Percentiles rank a stretch among this genome's conserved stretches.
Evolutionary conservation across 1,140 invertebrate genomes (phyloP).

Genomic region (Saccostrea glomerata): DNA sequence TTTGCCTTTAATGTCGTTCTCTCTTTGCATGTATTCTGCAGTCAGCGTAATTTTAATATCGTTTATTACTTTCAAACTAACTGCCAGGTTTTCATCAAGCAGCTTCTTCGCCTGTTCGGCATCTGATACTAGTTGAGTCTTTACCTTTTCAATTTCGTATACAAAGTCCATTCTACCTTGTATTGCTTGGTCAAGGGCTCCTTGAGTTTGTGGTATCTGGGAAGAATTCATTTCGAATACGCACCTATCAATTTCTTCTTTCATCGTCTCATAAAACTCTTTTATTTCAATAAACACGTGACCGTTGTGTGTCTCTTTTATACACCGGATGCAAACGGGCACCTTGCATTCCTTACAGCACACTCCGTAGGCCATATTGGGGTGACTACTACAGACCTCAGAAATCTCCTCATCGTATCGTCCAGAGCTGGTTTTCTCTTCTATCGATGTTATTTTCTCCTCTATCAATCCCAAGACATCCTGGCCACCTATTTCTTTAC

Average conservation of each 20-base stretch:
- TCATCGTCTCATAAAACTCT: not conserved
- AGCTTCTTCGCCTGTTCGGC: not conserved
- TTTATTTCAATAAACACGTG: not conserved
- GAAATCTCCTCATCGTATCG: not conserved
- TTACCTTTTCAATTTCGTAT: not conserved
- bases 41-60: not conserved
- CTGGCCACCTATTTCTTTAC: not conserved
- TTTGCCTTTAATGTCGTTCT: not conserved
- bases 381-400: not conserved
- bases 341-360: slow-evolving; percentile 20
- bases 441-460: not conserved
- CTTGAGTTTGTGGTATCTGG: not conserved
- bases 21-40: not conserved
- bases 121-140: not conserved
- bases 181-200: not conserved
- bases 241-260: not conserved
- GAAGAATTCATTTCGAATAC: not conserved
- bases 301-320: slow-evolving; percentile 3
- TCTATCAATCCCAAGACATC: not conserved
- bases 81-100: not conserved
- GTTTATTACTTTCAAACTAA: not conserved
- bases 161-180: not conserved
- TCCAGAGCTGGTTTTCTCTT: not conserved
- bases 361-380: not conserved
- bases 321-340: not conserved